These are phyloP conservation scores for Agrotis exclamationis DNA, from an alignment of 2,888 invertebrate genomes.

Conservation along the genomic window DNA sequence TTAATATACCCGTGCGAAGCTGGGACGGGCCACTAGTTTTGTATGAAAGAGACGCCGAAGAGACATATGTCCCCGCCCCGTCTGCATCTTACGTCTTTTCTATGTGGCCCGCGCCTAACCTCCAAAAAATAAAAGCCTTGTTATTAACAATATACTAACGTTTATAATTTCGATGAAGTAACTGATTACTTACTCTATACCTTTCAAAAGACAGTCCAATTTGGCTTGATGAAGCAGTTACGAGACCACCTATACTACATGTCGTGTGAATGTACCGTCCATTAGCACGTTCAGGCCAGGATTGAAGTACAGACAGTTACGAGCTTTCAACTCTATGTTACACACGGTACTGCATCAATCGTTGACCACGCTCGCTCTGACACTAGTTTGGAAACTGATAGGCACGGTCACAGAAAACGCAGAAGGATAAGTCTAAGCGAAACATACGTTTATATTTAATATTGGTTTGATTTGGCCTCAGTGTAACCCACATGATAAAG, in stretches of 20 bases:
- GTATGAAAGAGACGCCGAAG: too few relatives aligned
- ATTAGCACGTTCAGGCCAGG: neutral
- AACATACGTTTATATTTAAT: neutral
- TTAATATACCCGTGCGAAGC: too few relatives aligned
- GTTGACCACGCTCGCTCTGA: constrained; percentile 37
- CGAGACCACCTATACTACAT: neutral
- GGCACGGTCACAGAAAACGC: neutral
- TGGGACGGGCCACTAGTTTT: too few relatives aligned
- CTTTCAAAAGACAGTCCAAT: neutral
- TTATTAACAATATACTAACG: too few relatives aligned
- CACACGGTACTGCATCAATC: constrained; percentile 38
- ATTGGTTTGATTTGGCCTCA: too few relatives aligned
- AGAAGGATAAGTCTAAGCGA: constrained; percentile 16
- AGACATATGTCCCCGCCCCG: too few relatives aligned
- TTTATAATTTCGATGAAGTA: too few relatives aligned
- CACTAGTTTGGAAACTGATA: constrained; percentile 27
- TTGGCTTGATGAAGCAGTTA: neutral
- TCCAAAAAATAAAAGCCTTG: too few relatives aligned
- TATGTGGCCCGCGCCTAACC: too few relatives aligned
- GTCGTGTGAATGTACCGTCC: neutral
- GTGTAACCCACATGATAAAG: too few relatives aligned
- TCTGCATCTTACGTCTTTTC: too few relatives aligned
- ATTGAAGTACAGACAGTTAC: constrained; percentile 8
- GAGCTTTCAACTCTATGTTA: constrained; percentile 20
- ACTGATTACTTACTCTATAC: neutral